A percentile compares a stretch with the other conserved stretches of the same genome.
Conservation (phyloP, 2,113 vertebrate species). For the Hyperopisus bebe region DNA sequence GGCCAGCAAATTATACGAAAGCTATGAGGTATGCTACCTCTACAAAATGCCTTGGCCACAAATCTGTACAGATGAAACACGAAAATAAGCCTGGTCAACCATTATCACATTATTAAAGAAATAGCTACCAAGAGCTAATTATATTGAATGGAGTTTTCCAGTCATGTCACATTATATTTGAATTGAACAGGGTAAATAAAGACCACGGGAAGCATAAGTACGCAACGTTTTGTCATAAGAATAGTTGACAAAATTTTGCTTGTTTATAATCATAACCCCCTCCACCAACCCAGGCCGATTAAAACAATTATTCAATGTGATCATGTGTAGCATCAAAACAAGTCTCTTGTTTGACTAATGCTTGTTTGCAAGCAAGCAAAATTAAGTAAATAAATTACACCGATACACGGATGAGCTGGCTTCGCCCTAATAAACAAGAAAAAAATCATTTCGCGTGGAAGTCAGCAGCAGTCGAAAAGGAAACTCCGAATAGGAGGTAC, state of each 20-base stretch:
- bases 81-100: not conserved
- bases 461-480: not conserved
- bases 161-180: not conserved
- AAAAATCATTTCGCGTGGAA: not conserved
- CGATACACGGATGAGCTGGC: not conserved
- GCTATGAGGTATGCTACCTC: not conserved
- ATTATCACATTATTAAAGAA: not conserved
- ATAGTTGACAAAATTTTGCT: not conserved
- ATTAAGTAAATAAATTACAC: not conserved
- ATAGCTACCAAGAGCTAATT: not conserved
- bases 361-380: conserved; percentile 1
- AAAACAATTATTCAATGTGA: conserved; percentile 1
- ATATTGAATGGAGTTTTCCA: not conserved
- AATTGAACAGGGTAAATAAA: not conserved
- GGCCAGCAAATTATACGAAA: not conserved
- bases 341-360: not conserved
- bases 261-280: not conserved
- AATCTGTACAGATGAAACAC: not conserved
- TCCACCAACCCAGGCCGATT: not conserved
- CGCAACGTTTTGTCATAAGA: not conserved
- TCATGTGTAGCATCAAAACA: not conserved
- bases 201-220: not conserved
- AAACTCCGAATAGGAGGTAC: not conserved
- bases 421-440: not conserved
- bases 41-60: not conserved